These are phyloP conservation scores for Ochropleura leucogaster DNA, from an alignment of 2,888 invertebrate species.

Conservation along the genomic window DNA sequence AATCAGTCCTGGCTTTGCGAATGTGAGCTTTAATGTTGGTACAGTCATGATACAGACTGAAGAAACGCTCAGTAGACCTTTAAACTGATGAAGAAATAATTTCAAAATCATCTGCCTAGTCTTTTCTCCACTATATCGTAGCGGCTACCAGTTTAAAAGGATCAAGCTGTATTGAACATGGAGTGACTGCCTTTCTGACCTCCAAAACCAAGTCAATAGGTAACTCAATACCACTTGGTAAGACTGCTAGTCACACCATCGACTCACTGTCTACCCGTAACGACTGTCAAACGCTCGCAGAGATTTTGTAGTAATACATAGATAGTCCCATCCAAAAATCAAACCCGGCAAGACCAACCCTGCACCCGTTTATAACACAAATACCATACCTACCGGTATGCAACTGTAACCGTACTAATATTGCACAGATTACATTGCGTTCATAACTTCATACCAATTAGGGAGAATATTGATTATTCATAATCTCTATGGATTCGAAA, in stretches of 20 bases:
- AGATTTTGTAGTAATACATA: too few relatives aligned
- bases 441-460: conserved; percentile 6
- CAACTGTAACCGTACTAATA: background rate
- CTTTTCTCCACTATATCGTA: background rate
- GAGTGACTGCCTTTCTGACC: background rate
- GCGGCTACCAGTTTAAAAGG: background rate
- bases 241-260: background rate
- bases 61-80: too few relatives aligned
- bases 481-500: background rate
- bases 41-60: too few relatives aligned
- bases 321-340: background rate
- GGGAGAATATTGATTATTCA: background rate
- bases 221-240: background rate
- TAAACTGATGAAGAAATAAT: background rate
- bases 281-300: background rate
- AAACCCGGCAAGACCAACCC: background rate
- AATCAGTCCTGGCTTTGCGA: too few relatives aligned
- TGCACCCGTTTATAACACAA: too few relatives aligned
- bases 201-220: too few relatives aligned
- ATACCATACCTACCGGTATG: background rate
- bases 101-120: background rate
- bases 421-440: background rate
- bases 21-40: too few relatives aligned
- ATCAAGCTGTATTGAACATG: background rate
- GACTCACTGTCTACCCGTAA: background rate